Evolutionary conservation across 2,113 vertebrate genomes (phyloP).

Genomic region (Chunga burmeisteri): DNA sequence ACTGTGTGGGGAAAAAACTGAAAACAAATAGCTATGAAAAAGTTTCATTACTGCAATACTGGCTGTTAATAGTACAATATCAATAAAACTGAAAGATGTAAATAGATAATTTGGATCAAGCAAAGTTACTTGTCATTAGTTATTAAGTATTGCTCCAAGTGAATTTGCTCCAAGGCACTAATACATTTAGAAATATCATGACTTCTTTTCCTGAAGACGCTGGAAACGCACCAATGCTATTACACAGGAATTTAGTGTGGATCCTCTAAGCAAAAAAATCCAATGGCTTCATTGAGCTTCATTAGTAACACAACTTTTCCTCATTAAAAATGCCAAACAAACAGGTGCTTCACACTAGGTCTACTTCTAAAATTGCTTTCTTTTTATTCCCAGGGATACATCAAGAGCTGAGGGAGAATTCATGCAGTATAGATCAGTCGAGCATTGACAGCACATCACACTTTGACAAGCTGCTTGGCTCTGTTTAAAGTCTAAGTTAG

Average conservation of each 20-base stretch:
- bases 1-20: not conserved
- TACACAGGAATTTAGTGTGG: not conserved
- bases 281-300: not conserved
- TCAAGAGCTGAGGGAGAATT: conserved; percentile 72
- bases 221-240: not conserved
- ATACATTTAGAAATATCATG: not conserved
- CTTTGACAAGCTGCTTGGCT: conserved; percentile 81
- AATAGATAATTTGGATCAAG: not conserved
- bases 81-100: not conserved
- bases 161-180: not conserved
- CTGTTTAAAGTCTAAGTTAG: conserved; percentile 79
- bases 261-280: not conserved
- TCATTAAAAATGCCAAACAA: conserved; percentile 73
- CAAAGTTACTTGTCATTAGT: not conserved
- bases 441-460: conserved; percentile 78
- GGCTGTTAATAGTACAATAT: not conserved
- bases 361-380: conserved; percentile 76
- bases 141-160: not conserved
- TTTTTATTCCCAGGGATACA: conserved; percentile 77
- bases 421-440: conserved; percentile 84
- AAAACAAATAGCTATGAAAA: not conserved
- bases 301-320: not conserved
- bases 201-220: not conserved
- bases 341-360: conserved; percentile 71
- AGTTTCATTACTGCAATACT: not conserved